phyloP scores from a whole-genome alignment of 2,113 vertebrate species.

The Trinectes maculatus region DNA sequence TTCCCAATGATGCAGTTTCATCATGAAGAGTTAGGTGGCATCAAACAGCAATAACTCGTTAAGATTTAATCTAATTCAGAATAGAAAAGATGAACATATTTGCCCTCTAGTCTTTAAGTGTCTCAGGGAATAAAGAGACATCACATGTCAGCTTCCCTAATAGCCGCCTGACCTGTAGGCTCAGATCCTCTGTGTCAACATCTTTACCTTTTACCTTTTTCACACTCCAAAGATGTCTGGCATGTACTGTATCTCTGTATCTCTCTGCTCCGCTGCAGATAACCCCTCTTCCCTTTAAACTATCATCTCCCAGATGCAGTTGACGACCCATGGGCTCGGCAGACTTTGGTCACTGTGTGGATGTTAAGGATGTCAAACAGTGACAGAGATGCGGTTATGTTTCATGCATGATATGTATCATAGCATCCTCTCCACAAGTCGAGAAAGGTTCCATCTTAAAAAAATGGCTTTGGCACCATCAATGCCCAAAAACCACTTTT shows the following conservation, averaged over 20 bases:
- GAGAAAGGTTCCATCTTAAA: background rate
- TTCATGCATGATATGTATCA: constrained; percentile 17
- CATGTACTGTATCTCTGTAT: constrained; percentile 29
- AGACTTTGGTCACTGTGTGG: constrained; percentile 29
- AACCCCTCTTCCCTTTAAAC: constrained; percentile 37
- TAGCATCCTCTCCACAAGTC: background rate
- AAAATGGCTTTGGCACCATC: background rate
- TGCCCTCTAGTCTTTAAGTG: constrained; percentile 18
- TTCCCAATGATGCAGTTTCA: too few relatives aligned
- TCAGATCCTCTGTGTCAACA: constrained; percentile 1
- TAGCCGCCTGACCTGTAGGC: constrained; percentile 24
- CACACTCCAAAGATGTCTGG: constrained; percentile 7
- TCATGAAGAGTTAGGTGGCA: background rate
- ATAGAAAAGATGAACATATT: constrained; percentile 5
- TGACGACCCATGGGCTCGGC: constrained; percentile 22
- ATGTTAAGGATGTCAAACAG: constrained; percentile 26
- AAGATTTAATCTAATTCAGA: constrained; percentile 33
- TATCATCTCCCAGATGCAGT: constrained; percentile 22
- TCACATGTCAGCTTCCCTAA: constrained; percentile 19
- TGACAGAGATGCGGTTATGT: constrained; percentile 20
- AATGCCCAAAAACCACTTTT: background rate
- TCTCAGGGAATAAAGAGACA: constrained; percentile 16
- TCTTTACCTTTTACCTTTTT: constrained; percentile 15
- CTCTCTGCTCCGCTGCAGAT: constrained; percentile 24
- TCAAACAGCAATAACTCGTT: too few relatives aligned